Base-by-base conservation (phyloP, 2,113 vertebrate species). In the Sinocyclocheilus anophthalmus region DNA sequence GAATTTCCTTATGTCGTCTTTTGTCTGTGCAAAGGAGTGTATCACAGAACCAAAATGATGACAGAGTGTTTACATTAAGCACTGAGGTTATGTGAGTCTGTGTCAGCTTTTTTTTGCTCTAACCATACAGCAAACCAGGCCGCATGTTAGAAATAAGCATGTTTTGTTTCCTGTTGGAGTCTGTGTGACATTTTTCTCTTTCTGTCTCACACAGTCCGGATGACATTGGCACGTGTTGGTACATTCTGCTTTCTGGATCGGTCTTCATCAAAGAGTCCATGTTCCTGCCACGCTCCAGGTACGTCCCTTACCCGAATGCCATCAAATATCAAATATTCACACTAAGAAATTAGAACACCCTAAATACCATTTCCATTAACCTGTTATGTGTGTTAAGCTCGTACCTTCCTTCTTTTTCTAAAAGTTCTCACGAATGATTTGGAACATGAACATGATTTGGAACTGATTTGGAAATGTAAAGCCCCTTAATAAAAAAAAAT, bases 241-340 rank as follows among this genome's bases (percentile, higher is more conserved):
- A 98, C 92, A 99, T 99, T 89, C 96, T 99, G 72, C 94, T 99
- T 75, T 99, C 98, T 69, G 98, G 98, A 67, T 99, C 98, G 0
- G 98, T 99, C 92, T 99, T 99, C 96, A 99, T 99, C 92, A 99
- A 99, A 93, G 98, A 99, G 87, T 99, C 98, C 89, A 99, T 99
- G 98, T 99, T 99, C 93, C 95, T 99, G 89, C 98, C 98, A 83
- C 96, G 98, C 90, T 99, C 98, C 97, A 99, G 98, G 98, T 99
- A 97, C 30, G 95, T 93, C n/a, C 2, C 13, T 33, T 33, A 33
- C 26, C 33, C 2, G 1, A 72, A 69, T 55, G 9, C 7, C 13
- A 42, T 57, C 20, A 73, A 37, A 55, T 18, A 61, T 4, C 11
- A 45, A 12, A 81, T 42, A 82, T 65, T 63, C 33, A 24, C 37